Conservation (phyloP, 1,140 invertebrate species). For the Archivesica marissinica region DNA sequence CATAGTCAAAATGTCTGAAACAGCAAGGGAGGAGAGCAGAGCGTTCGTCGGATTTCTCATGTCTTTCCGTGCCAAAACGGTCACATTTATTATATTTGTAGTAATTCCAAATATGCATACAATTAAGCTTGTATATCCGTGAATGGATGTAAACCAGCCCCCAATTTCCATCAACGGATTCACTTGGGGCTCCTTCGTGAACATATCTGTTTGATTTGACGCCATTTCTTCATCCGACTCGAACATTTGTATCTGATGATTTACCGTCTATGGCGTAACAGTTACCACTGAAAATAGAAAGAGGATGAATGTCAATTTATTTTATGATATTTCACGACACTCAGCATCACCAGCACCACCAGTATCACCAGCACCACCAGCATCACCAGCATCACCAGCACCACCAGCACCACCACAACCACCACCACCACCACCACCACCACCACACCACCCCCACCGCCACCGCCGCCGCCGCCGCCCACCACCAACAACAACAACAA, state of each 20-base stretch:
- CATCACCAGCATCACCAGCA: no score
- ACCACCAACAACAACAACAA: no score
- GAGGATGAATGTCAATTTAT: no score
- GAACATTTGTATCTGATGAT: slow-evolving; percentile 17
- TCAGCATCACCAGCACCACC: no score
- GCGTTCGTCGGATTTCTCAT: slow-evolving; percentile 92
- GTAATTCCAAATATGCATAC: slow-evolving; percentile 95
- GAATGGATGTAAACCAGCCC: slow-evolving; percentile 84
- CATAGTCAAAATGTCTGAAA: slow-evolving; percentile 94
- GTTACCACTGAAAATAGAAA: background rate
- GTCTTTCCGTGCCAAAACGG: slow-evolving; percentile 93
- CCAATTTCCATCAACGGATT: slow-evolving; percentile 73
- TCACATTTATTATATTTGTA: slow-evolving; percentile 95
- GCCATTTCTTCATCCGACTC: slow-evolving; percentile 6
- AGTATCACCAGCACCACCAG: no score
- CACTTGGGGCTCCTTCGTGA: background rate
- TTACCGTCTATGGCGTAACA: background rate
- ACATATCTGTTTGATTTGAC: background rate
- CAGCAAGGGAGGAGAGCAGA: slow-evolving; percentile 92
- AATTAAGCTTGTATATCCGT: slow-evolving; percentile 89
- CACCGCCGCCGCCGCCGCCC: no score
- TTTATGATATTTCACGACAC: no score
- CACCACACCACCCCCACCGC: no score
- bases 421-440: no score
- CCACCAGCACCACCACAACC: no score